phyloP scores from a whole-genome alignment of 2,113 vertebrate genomes.

The Melanostigma gelatinosum region DNA sequence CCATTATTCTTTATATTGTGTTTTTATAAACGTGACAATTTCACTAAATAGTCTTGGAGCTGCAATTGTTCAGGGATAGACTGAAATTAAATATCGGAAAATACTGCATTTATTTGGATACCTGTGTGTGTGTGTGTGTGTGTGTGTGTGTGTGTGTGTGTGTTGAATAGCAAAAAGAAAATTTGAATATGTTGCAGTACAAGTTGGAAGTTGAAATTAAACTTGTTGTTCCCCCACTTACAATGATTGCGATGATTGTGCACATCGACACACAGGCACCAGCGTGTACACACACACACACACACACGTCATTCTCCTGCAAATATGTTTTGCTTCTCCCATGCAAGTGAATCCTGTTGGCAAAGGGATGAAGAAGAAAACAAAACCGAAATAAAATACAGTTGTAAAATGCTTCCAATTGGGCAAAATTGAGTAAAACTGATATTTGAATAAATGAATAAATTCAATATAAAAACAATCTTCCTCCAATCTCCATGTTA shows the following conservation, averaged over 20 bases:
- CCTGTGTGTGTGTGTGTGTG: not conserved
- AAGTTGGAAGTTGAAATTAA: constrained; percentile 24
- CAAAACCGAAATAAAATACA: not conserved
- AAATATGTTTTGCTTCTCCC: constrained; percentile 23
- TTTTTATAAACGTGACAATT: not conserved
- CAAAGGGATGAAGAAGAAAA: constrained; percentile 34
- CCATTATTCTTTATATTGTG: constrained; percentile 8
- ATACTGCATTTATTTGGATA: not conserved
- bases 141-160: not conserved
- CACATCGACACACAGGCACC: not conserved
- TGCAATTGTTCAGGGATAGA: not conserved
- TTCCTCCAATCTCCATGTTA: constrained; percentile 39
- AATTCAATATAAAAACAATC: constrained; percentile 57
- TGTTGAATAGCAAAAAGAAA: not conserved
- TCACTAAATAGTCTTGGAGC: not conserved
- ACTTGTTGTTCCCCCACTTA: not conserved
- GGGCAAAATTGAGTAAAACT: constrained; percentile 28
- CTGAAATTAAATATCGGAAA: not conserved
- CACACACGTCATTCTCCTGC: not conserved
- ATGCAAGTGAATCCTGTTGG: constrained; percentile 42
- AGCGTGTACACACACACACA: not conserved
- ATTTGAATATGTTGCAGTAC: not conserved
- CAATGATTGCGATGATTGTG: constrained; percentile 5
- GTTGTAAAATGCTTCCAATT: constrained; percentile 1
- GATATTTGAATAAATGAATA: constrained; percentile 52